These are phyloP conservation scores for Haemorhous mexicanus DNA, from an alignment of 2,113 vertebrate species.

Conservation along the genomic window DNA sequence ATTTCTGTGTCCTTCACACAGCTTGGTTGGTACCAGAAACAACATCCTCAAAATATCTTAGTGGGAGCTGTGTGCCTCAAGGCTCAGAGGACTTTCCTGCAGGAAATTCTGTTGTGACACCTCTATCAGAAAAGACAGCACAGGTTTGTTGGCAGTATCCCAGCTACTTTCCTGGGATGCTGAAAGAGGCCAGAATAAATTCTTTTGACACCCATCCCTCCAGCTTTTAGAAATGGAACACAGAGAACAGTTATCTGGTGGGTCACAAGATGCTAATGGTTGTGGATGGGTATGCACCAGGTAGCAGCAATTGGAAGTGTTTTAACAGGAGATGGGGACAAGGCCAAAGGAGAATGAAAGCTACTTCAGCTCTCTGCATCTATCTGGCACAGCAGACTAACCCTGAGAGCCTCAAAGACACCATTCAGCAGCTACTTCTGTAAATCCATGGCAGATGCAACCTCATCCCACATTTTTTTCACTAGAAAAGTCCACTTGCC, in stretches of 20 bases:
- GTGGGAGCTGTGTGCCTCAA: not conserved
- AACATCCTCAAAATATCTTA: not conserved
- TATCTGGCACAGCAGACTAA: not conserved
- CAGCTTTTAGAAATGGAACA: not conserved
- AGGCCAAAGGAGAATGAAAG: not conserved
- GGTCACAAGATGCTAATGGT: not conserved
- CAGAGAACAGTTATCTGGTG: not conserved
- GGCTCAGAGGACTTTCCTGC: not conserved
- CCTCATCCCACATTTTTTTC: not conserved
- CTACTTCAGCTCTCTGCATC: not conserved
- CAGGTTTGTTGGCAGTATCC: not conserved
- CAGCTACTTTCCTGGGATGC: not conserved
- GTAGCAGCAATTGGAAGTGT: not conserved
- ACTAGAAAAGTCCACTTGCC: not conserved
- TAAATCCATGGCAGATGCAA: not conserved
- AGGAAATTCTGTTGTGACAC: not conserved
- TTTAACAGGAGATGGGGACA: not conserved
- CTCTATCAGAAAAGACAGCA: not conserved
- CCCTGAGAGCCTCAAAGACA: not conserved
- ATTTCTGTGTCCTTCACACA: not conserved
- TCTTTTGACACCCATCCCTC: not conserved
- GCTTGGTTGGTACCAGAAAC: not conserved
- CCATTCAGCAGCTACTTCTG: not conserved
- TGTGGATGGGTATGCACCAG: not conserved
- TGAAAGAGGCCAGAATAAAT: not conserved